Evolutionary conservation across 2,113 vertebrate species (phyloP).

Genomic region (Ailurus styani): DNA sequence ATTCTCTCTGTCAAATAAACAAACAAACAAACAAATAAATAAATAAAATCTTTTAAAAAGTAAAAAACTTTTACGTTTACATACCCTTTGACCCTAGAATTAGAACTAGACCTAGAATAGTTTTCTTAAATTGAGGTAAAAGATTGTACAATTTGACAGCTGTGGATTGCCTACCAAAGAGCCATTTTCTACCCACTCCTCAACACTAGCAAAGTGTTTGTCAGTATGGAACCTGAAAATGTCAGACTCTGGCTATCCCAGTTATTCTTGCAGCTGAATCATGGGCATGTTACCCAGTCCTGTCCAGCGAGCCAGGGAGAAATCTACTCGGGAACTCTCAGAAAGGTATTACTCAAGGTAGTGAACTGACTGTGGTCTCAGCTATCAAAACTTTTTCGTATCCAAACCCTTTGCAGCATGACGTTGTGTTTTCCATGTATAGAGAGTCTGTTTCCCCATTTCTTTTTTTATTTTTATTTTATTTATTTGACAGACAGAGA

Average conservation of each 20-base stretch:
- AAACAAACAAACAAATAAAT: not conserved
- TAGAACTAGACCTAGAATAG: not conserved
- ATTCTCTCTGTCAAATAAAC: not conserved
- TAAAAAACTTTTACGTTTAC: not conserved
- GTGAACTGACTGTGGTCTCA: not conserved
- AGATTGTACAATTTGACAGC: not conserved
- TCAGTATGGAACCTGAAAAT: not conserved
- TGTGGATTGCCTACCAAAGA: not conserved
- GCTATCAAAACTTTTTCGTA: not conserved
- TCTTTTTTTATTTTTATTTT: too few relatives aligned
- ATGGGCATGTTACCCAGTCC: not conserved
- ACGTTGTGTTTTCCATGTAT: not conserved
- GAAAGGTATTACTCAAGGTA: not conserved
- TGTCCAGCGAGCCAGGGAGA: not conserved
- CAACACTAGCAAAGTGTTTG: not conserved
- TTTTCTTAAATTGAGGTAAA: not conserved
- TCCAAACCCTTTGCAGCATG: not conserved
- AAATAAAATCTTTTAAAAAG: not conserved
- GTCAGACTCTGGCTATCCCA: not conserved
- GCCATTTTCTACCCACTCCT: not conserved
- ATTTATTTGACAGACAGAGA: too few relatives aligned
- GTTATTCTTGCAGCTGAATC: not conserved
- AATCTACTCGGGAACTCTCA: not conserved
- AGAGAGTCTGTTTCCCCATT: not conserved
- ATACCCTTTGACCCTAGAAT: not conserved